Base-by-base conservation (phyloP, 2,888 invertebrate genomes). In the Apotomis capreana region DNA sequence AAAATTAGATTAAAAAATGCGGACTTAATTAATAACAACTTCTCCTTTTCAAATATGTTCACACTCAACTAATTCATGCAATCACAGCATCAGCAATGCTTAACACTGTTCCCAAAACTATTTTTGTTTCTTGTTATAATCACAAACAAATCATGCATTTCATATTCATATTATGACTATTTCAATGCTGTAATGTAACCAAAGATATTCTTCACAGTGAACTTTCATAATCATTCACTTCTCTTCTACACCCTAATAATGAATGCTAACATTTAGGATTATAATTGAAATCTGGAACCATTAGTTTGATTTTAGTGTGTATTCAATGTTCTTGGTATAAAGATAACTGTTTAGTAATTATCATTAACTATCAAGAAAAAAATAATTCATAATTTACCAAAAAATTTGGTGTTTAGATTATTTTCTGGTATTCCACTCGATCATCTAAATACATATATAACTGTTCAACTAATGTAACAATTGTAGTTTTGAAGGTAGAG, bases 251-350 rank as follows among this genome's bases (percentile, higher is more conserved):
- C 44, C 54, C 68, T 61, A 60, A 73, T 55, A 63, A 55, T 71
- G 62, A 60, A 70, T 73, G 70, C 75, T 80, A 79, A 78, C 77
- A 77, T 75, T 74, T 71, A 69, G 57, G 46, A 68, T 73, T 72
- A 74, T 74, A 70, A 75, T 71, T 57, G 49, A 59, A 36, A 61
- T 69, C 62, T 69, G 69, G 62, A 69, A 57, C 67, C 67, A 67
- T 26, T 65, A 46, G 12, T 36, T 65, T 46, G 26, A 57, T 13
- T 40, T 26, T 13, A 36, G 4, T 36, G 36, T 37, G 36, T n/a
- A 12, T 57, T 40, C 6, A 12, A 10, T 36, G 36, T 57, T 4
- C 4, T 37, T 12, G 12, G 10, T 57, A 4, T 49, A 57, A 36
- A 36, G 12, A 26, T 61, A 4, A 12, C 9, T 46, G 46, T 61